phyloP scores from a whole-genome alignment of 2,888 invertebrate species.

The Ceraclea dissimilis region DNA sequence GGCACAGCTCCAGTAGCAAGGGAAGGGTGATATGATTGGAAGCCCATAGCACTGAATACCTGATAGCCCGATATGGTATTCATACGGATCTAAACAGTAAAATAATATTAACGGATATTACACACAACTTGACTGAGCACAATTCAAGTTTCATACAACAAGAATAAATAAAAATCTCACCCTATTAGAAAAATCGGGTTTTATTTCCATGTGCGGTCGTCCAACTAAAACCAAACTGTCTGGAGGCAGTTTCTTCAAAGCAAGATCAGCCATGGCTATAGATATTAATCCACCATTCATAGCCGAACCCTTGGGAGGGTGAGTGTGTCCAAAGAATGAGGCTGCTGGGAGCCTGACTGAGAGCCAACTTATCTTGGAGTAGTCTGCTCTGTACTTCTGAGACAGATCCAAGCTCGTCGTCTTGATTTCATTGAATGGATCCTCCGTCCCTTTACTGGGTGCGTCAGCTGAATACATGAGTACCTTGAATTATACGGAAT shows the following conservation, averaged over 20 bases:
- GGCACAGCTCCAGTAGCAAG: conserved; percentile 58
- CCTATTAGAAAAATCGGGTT: conserved; percentile 82
- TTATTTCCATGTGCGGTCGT: conserved; percentile 61
- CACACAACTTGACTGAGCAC: not conserved
- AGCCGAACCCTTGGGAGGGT: conserved; percentile 1
- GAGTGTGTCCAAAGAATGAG: conserved; percentile 24
- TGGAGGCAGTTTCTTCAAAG: conserved; percentile 59
- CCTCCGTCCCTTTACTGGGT: conserved; percentile 55
- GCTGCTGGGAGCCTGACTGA: conserved; percentile 53
- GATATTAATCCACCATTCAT: conserved; percentile 23
- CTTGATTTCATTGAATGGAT: conserved; percentile 57
- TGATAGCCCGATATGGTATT: conserved; percentile 86
- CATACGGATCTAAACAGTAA: conserved; percentile 68
- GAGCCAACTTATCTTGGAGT: conserved; percentile 61
- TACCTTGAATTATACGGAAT: conserved; percentile 37
- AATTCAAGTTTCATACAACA: no score
- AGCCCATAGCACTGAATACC: conserved; percentile 87
- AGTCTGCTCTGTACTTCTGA: conserved; percentile 59
- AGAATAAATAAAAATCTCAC: no score
- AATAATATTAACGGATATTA: not conserved
- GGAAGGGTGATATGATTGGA: conserved; percentile 65
- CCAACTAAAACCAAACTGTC: conserved; percentile 67
- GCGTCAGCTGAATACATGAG: conserved; percentile 58
- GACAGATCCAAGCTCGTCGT: conserved; percentile 53
- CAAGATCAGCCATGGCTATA: conserved; percentile 59